phyloP scores from a whole-genome alignment of 2,797 vertebrate genomes.

The Danio albolineatus region DNA sequence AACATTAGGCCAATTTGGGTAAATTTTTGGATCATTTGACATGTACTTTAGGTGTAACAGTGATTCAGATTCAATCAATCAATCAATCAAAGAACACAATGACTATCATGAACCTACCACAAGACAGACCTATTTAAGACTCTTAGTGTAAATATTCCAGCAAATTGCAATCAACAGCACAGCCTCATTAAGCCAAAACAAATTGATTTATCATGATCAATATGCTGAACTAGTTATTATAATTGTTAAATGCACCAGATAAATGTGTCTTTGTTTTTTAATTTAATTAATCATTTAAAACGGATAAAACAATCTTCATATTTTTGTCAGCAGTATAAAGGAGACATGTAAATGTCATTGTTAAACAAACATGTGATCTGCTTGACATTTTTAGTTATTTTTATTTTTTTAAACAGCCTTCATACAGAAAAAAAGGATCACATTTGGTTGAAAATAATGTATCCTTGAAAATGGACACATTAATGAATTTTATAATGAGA shows the following conservation, averaged over 20 bases:
- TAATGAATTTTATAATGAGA: constrained; percentile 44
- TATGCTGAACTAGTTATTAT: neutral
- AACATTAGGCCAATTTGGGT: no score
- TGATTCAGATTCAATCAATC: no score
- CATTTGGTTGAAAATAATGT: constrained; percentile 25
- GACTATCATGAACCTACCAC: no score
- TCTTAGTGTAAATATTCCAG: neutral
- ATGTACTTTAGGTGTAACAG: no score
- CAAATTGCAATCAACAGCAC: neutral
- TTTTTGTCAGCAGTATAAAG: neutral
- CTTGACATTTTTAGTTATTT: neutral
- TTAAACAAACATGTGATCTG: neutral
- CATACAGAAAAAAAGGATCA: constrained; percentile 7
- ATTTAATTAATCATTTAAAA: constrained; percentile 3
- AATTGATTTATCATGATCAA: neutral
- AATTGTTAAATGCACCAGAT: neutral
- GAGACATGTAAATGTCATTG: neutral
- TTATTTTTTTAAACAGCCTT: neutral
- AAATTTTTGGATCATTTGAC: no score
- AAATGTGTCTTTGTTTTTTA: neutral
- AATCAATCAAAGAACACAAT: no score
- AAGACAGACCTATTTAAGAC: neutral
- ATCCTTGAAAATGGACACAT: constrained; percentile 28
- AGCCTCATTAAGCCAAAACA: neutral
- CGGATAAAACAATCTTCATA: neutral